Conservation (phyloP, 2,113 vertebrate species). For the Paramormyrops kingsleyae region DNA sequence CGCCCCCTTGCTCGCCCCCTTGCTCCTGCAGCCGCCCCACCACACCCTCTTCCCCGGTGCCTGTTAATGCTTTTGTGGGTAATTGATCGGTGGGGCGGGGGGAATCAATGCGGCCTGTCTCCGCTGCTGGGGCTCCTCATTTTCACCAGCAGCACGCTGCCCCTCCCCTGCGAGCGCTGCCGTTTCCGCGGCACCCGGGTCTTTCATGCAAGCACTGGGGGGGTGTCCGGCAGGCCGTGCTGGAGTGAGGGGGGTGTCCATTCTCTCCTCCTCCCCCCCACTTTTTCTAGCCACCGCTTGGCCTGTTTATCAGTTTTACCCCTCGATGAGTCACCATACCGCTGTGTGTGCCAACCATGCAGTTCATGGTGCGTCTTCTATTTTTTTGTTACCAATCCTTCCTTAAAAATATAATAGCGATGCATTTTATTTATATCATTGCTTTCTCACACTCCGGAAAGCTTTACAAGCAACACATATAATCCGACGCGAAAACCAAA, state of each 20-base stretch:
- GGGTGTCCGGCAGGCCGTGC: not conserved
- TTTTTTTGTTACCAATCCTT: not conserved
- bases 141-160: slow-evolving; percentile 45
- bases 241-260: not conserved
- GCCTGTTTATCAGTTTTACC: not conserved
- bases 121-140: slow-evolving; percentile 50
- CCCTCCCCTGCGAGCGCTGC: not conserved
- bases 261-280: not conserved
- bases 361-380: not conserved
- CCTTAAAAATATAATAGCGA: not conserved
- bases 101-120: slow-evolving; percentile 58
- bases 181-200: not conserved
- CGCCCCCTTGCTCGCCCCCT: not conserved
- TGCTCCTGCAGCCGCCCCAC: not conserved
- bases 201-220: not conserved
- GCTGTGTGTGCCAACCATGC: not conserved
- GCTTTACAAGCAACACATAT: not conserved
- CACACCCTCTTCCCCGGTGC: slow-evolving; percentile 44
- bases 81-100: slow-evolving; percentile 57
- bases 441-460: not conserved
- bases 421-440: not conserved
- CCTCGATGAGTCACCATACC: not conserved
- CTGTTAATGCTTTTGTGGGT: slow-evolving; percentile 63
- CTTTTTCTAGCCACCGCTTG: not conserved
- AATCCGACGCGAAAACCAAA: not conserved